Conservation (phyloP, 2,113 vertebrate species). For the Ifrita kowaldi region DNA sequence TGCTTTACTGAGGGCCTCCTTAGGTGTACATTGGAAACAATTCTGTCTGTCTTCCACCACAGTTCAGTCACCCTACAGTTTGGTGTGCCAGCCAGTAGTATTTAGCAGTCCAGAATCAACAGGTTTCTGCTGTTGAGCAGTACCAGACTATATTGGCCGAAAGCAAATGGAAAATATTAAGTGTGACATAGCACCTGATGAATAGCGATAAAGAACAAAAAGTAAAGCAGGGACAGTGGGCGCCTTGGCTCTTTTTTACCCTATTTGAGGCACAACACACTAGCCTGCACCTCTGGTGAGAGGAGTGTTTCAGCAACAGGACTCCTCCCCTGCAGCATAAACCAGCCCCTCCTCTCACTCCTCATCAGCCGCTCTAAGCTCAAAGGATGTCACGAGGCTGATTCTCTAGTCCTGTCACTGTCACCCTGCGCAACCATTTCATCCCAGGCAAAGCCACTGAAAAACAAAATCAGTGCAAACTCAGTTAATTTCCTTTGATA, state of each 20-base stretch:
- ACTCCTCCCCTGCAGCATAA: neutral
- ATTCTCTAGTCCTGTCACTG: neutral
- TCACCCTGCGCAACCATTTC: neutral
- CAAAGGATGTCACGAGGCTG: neutral
- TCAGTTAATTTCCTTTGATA: neutral
- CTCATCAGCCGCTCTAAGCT: neutral
- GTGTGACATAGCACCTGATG: neutral
- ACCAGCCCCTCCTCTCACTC: neutral
- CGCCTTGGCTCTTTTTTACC: neutral
- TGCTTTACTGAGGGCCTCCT: conserved; percentile 78
- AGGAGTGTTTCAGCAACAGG: neutral
- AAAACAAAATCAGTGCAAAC: neutral
- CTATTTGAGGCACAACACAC: neutral
- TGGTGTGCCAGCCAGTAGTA: conserved; percentile 60
- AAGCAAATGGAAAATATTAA: conserved; percentile 45
- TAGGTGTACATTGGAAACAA: conserved; percentile 78
- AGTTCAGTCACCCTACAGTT: conserved; percentile 68
- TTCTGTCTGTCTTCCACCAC: conserved; percentile 74
- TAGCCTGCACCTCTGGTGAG: neutral
- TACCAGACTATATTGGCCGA: conserved; percentile 26
- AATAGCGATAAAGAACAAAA: conserved; percentile 12
- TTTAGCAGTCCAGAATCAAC: conserved; percentile 72
- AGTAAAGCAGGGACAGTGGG: neutral
- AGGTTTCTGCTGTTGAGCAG: conserved; percentile 51
- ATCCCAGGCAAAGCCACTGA: neutral